Evolutionary conservation across 2,797 vertebrate species (phyloP).

Genomic region (Esox masquinongy): DNA sequence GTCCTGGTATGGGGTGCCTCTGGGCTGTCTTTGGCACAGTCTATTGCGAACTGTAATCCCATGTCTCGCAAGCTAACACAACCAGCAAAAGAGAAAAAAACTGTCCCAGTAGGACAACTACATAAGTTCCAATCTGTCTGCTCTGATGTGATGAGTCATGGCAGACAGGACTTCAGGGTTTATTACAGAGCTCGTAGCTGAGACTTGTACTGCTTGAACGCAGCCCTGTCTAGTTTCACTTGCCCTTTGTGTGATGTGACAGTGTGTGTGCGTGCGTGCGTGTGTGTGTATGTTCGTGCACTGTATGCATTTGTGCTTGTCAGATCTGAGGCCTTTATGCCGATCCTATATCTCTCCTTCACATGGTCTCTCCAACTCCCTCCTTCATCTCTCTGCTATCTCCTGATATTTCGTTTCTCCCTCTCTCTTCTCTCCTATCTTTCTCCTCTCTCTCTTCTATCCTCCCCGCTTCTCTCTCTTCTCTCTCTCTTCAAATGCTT

Average conservation of each 20-base stretch:
- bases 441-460: neutral
- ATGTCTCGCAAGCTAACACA: too few species aligned
- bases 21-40: neutral
- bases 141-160: neutral
- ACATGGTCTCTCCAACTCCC: too few species aligned
- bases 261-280: neutral
- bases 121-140: neutral
- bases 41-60: neutral
- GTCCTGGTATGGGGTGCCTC: neutral
- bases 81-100: neutral
- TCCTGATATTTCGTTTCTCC: neutral
- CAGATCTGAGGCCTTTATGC: too few species aligned
- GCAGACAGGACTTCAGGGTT: neutral
- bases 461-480: constrained; percentile 13
- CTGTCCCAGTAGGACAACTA: neutral
- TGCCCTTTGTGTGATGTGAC: neutral
- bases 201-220: neutral
- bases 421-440: constrained; percentile 12
- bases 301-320: neutral
- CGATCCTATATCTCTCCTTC: too few species aligned
- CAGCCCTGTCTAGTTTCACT: neutral
- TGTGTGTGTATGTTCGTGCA: neutral
- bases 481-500: constrained; percentile 21
- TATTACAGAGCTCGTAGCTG: neutral
- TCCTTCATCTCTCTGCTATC: too few species aligned